Evolutionary conservation across 2,797 vertebrate genomes (phyloP).

Genomic region (Sebastes paucispinis): DNA sequence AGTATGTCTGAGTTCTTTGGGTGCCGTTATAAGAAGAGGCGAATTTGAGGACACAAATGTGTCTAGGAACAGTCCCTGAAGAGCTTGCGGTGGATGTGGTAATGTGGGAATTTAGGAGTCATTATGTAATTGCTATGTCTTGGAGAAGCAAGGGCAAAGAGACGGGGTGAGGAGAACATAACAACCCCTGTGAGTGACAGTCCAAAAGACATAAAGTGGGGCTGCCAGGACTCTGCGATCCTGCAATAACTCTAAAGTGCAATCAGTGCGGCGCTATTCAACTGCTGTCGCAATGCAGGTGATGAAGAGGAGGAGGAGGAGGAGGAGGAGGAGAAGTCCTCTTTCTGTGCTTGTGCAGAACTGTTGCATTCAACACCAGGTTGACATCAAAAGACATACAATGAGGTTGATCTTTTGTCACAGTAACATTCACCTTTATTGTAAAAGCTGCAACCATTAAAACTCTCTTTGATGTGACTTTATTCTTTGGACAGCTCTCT

Average conservation of each 20-base stretch:
- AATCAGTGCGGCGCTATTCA: conserved; percentile 46
- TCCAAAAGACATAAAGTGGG: conserved; percentile 55
- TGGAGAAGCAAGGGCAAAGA: conserved; percentile 48
- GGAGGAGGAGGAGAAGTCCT: conserved; percentile 10
- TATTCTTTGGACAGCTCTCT: neutral
- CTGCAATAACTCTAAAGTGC: conserved; percentile 63
- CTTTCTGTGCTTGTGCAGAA: conserved; percentile 71
- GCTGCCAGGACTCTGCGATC: conserved; percentile 60
- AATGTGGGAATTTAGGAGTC: conserved; percentile 55
- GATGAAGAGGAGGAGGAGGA: neutral
- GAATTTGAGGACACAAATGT: conserved; percentile 17
- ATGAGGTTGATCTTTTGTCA: conserved; percentile 4
- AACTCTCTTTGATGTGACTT: neutral
- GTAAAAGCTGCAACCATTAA: conserved; percentile 17
- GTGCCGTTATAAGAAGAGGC: conserved; percentile 3
- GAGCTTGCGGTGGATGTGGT: conserved; percentile 30
- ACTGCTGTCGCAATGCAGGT: conserved; percentile 59
- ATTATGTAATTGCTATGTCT: conserved; percentile 66
- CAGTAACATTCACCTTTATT: conserved; percentile 46
- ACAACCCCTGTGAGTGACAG: conserved; percentile 63
- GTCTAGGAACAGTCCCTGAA: conserved; percentile 12
- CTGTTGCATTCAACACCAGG: conserved; percentile 38
- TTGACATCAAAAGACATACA: conserved; percentile 28
- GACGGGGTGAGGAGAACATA: conserved; percentile 52
- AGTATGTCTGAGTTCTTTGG: neutral